A percentile compares a stretch with the other conserved stretches of the same genome.
Conservation (phyloP, 2,888 invertebrate species). For the Epistrophe grossulariae region DNA sequence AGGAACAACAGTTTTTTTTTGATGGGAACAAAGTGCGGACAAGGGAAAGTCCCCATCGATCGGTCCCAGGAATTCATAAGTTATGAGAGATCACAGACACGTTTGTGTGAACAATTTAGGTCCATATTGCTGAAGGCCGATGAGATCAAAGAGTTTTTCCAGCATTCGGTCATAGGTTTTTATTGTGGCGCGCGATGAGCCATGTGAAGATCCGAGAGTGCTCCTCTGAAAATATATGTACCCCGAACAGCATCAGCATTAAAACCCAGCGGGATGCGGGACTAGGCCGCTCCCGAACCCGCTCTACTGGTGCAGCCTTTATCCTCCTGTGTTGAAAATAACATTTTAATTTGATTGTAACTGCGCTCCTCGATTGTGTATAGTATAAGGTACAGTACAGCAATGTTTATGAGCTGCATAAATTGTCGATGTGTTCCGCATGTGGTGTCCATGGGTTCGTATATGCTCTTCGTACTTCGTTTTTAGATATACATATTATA, state of each 20-base stretch:
- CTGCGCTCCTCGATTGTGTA: constrained; percentile 44
- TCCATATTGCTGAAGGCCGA: constrained; percentile 63
- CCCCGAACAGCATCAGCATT: constrained; percentile 13
- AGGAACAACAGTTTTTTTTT: constrained; percentile 41
- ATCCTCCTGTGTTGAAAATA: constrained; percentile 65
- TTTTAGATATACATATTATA: not conserved
- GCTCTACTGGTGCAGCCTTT: constrained; percentile 16
- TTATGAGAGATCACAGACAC: constrained; percentile 73
- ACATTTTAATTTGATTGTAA: constrained; percentile 74
- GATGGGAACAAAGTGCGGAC: not conserved
- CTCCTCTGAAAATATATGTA: constrained; percentile 29
- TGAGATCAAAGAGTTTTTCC: constrained; percentile 73
- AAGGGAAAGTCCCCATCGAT: not conserved
- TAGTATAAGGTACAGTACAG: constrained; percentile 19
- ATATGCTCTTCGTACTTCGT: constrained; percentile 48
- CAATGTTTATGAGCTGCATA: constrained; percentile 58
- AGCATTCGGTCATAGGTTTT: constrained; percentile 69
- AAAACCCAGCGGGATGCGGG: constrained; percentile 41
- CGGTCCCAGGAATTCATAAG: constrained; percentile 50
- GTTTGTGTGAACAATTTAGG: constrained; percentile 61
- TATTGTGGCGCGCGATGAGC: constrained; percentile 59
- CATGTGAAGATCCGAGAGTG: constrained; percentile 28
- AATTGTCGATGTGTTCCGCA: constrained; percentile 71
- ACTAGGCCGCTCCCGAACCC: constrained; percentile 6
- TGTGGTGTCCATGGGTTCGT: constrained; percentile 51